Evolutionary conservation across 2,797 vertebrate genomes (phyloP), one percentile per base, ranked within the genome.

Genomic region (Sandelia bainsii): DNA sequence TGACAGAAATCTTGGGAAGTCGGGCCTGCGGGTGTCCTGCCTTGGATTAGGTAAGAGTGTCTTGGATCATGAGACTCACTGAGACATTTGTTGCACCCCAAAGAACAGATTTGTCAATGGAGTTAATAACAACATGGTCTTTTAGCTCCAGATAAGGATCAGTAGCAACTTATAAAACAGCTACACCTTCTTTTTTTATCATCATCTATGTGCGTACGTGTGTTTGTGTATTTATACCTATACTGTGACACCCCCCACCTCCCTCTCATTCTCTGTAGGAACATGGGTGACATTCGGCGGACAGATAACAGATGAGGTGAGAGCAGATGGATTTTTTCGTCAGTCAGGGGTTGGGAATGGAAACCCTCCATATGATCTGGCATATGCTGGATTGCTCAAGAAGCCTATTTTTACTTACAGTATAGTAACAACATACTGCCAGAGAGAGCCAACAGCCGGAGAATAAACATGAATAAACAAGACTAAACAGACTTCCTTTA

Each of bases 211-310:
- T 62, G 48, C 2, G 56, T 22, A 19, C 34, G 29, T 69, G 46
- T 83, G 64, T 74, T 72, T 79, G 46, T 80, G 60, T 69, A 52
- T 65, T 70, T 53, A 20, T n/a, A 40, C 50, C 19, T 22, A 49
- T 23, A 45, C 70, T 79, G 60, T 45, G 42, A 45, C 6, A 81
- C 40, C 42, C 32, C 64, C 58, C 54, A 11, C 40, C 56, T 72
- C 23, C 54, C 45, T 89, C 64, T 83, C 64, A 1, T 40, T 62
- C 53, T 84, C 75, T 63, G 32, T 16, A 94, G 98, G 98, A 91
- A 99, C 98, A 91, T 99, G 98, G 98, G 98, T 99, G 92, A 99
- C 98, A 1, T 99, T 99, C 0, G 98, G 98, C 44, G 98, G 98
- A 79, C 98, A 99, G 93, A 97, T 99, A 91, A 98, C 98, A 0